Conservation (phyloP, 1,140 invertebrate genomes). For the Venturia canescens region DNA sequence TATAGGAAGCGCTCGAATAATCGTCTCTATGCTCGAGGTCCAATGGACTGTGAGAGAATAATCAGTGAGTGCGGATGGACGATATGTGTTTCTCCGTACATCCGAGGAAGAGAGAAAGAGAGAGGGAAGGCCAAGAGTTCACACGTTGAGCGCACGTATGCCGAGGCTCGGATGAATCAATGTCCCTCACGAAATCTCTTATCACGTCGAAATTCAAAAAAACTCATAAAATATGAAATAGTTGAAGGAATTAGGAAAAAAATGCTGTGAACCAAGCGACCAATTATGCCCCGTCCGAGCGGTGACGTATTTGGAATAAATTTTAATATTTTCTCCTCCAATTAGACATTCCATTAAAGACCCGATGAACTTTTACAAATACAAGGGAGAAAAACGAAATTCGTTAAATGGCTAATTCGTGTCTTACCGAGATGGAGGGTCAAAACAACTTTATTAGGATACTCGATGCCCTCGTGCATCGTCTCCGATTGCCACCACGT, state of each 20-base stretch:
- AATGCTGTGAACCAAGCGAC: not conserved
- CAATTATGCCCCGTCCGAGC: no score
- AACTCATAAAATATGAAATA: not conserved
- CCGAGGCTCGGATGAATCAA: not conserved
- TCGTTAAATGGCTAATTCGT: no score
- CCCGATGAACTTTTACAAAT: no score
- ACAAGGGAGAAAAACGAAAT: no score
- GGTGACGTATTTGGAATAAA: no score
- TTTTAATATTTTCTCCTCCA: no score
- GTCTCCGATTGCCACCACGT: conserved; percentile 99
- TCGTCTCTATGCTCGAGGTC: not conserved
- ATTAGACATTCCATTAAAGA: no score
- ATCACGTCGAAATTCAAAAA: not conserved
- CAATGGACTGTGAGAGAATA: conserved; percentile 34
- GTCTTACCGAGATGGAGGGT: conserved; percentile 89
- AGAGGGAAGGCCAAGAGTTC: not conserved
- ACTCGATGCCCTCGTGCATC: conserved; percentile 94
- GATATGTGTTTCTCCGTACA: not conserved
- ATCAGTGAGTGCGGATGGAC: conserved; percentile 22
- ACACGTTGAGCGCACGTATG: not conserved
- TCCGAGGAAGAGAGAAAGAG: not conserved
- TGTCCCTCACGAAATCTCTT: not conserved
- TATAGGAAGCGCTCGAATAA: not conserved
- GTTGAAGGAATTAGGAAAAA: not conserved
- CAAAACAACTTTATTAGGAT: conserved; percentile 93